These are phyloP conservation scores for Creontiades dilutus DNA, from an alignment of 2,888 invertebrate genomes.

Conservation along the genomic window DNA sequence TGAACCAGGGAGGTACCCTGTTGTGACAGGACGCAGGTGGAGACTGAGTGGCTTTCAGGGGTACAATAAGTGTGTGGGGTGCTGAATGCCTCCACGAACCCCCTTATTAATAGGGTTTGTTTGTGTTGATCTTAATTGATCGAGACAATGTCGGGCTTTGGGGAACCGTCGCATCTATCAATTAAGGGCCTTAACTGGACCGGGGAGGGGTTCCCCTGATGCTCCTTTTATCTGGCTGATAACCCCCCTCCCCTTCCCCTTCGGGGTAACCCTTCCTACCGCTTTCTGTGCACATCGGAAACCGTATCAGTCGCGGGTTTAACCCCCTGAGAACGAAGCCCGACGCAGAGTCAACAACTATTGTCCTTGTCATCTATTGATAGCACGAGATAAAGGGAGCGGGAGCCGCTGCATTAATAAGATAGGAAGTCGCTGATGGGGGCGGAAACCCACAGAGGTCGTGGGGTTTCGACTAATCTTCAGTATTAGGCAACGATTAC, in stretches of 20 bases:
- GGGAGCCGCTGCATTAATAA: conserved; percentile 5
- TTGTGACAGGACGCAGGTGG: background rate
- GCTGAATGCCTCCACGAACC: background rate
- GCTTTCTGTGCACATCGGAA: background rate
- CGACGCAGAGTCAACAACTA: conserved; percentile 22
- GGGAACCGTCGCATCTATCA: background rate
- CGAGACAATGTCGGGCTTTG: conserved; percentile 6
- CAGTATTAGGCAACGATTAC: background rate
- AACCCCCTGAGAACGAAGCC: background rate
- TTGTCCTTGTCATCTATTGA: conserved; percentile 30
- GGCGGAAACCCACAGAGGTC: background rate
- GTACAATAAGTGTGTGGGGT: background rate
- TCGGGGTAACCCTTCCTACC: background rate
- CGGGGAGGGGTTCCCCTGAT: background rate
- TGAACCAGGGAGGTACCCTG: background rate
- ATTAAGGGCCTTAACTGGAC: background rate
- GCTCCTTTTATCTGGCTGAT: conserved; percentile 3
- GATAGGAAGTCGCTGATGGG: conserved; percentile 14
- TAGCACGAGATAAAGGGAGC: background rate
- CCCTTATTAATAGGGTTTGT: background rate
- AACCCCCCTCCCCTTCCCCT: background rate
- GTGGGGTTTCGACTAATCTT: background rate
- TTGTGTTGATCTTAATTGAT: conserved; percentile 22
- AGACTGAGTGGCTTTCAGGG: background rate
- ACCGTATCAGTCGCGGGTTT: conserved; percentile 24